phyloP scores from a whole-genome alignment of 2,113 vertebrate species.

The Hypomesus transpacificus region DNA sequence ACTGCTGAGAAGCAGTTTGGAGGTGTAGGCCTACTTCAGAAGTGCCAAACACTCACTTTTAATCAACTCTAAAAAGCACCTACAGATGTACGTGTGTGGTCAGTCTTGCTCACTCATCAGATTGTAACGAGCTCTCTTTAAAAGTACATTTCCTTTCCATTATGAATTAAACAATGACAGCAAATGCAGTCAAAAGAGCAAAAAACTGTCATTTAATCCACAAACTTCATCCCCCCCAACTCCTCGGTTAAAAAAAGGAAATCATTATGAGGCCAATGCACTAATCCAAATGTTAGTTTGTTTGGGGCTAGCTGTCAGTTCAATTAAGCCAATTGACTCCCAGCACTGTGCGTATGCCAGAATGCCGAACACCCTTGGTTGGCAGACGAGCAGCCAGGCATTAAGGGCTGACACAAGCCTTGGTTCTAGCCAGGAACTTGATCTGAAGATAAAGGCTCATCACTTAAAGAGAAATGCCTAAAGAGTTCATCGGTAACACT shows the following conservation, averaged over 20 bases:
- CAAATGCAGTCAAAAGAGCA: not conserved
- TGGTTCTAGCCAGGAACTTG: conserved; percentile 36
- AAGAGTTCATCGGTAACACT: not conserved
- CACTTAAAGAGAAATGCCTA: conserved; percentile 23
- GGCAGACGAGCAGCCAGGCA: conserved; percentile 20
- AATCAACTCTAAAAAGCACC: conserved; percentile 7
- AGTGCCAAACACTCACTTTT: not conserved
- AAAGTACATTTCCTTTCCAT: not conserved
- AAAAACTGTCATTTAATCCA: no score
- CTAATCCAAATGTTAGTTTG: no score
- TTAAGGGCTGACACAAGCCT: conserved; percentile 44
- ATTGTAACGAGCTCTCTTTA: not conserved
- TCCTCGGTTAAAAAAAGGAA: no score
- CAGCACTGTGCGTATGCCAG: conserved; percentile 42
- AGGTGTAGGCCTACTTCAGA: not conserved
- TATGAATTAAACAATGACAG: not conserved
- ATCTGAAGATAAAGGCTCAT: conserved; percentile 46
- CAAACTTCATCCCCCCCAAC: no score
- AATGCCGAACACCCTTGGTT: not conserved
- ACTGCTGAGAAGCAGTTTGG: conserved; percentile 20
- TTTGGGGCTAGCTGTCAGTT: no score
- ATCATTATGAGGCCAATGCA: no score
- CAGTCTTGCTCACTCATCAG: not conserved
- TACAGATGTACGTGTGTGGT: not conserved
- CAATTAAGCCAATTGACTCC: conserved; percentile 51